Conservation (phyloP, 2,113 vertebrate species). For the Plecturocebus donacophilus region DNA sequence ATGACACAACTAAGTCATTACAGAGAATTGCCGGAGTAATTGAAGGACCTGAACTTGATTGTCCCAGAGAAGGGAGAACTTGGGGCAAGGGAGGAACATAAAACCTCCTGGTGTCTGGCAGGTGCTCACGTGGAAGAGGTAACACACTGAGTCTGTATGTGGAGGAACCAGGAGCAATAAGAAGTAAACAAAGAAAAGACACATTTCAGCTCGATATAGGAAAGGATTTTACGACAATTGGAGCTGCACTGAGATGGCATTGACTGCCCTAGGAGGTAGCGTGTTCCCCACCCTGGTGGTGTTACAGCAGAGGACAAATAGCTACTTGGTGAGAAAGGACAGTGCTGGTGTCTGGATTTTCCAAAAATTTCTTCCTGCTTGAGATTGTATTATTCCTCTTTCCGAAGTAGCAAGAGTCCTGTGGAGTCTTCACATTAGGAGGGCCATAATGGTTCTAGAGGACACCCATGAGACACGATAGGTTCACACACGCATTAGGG, state of each 20-base stretch:
- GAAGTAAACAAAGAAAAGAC: background rate
- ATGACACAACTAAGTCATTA: background rate
- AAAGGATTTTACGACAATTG: background rate
- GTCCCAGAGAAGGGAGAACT: background rate
- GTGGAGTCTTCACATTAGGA: background rate
- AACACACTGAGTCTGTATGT: background rate
- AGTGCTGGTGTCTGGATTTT: background rate
- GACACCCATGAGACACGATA: background rate
- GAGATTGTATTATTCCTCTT: background rate
- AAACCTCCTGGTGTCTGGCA: fast-evolving
- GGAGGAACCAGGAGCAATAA: background rate
- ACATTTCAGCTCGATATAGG: background rate
- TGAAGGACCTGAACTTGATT: background rate
- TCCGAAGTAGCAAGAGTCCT: background rate
- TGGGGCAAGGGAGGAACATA: fast-evolving
- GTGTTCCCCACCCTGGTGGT: background rate
- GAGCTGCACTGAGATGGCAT: background rate
- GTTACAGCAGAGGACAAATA: background rate
- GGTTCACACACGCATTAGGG: too few relatives aligned
- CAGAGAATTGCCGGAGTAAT: background rate
- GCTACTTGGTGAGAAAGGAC: background rate
- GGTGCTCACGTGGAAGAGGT: too few relatives aligned
- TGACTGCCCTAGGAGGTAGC: too few relatives aligned
- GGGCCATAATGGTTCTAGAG: background rate
- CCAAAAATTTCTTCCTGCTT: background rate